Percentiles rank a stretch among this genome's conserved stretches.
Conservation (phyloP, 2,888 invertebrate genomes). For the Lepas anatifera region DNA sequence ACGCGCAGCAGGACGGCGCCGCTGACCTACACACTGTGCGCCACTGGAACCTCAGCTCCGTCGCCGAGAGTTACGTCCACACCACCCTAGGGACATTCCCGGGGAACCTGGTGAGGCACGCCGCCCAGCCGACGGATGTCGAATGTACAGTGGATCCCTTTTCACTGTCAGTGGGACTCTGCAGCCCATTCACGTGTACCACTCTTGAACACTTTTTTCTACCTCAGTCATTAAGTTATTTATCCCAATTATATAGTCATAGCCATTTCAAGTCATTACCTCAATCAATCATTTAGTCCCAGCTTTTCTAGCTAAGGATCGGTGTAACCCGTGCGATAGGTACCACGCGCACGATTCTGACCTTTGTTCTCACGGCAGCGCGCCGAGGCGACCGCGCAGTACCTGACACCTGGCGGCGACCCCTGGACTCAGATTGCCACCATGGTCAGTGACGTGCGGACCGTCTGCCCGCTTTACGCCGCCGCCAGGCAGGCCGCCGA, state of each 20-base stretch:
- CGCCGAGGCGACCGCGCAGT: background rate
- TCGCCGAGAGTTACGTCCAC: constrained; percentile 37
- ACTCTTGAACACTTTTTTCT: no score
- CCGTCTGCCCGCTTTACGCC: constrained; percentile 60
- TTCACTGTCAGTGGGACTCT: no score
- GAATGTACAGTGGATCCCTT: no score
- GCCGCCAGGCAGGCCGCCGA: constrained; percentile 38
- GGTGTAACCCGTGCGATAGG: no score
- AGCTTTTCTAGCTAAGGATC: no score
- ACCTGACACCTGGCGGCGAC: constrained; percentile 13
- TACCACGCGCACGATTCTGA: no score
- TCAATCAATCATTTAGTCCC: no score
- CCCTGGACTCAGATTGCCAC: constrained; percentile 35
- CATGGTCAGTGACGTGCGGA: constrained; percentile 65
- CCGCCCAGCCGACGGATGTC: constrained; percentile 63
- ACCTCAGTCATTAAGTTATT: no score
- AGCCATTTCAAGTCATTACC: no score
- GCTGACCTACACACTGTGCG: constrained; percentile 22
- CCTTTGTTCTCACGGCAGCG: constrained; percentile 40
- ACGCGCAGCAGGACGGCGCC: constrained; percentile 25
- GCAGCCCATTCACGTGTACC: no score
- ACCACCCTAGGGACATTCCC: constrained; percentile 52
- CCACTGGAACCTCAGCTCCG: constrained; percentile 17
- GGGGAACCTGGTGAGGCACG: constrained; percentile 49
- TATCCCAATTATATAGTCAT: no score